These are phyloP conservation scores for silkworm (Bombyx mori) DNA, from an alignment of 1,140 invertebrate species.

Conservation along the genomic window DNA sequence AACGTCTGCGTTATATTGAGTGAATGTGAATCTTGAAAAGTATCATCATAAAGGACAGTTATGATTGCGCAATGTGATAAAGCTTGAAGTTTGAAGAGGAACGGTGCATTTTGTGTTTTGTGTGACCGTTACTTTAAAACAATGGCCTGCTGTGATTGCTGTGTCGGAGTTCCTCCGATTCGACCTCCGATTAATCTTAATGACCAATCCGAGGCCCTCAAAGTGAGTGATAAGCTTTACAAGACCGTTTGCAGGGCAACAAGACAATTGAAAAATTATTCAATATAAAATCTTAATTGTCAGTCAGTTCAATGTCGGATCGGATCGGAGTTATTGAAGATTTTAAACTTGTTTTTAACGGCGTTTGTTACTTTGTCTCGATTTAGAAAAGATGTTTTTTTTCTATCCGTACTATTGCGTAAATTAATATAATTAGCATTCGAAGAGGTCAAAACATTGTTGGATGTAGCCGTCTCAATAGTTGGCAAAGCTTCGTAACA, in stretches of 20 bases:
- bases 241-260: conserved; percentile 6
- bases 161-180: conserved; percentile 75
- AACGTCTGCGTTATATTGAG: no score
- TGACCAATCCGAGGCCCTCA: conserved; percentile 83
- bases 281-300: no score
- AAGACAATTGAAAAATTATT: conserved; percentile 1
- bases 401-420: conserved; percentile 10
- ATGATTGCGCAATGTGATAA: conserved; percentile 38
- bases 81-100: conserved; percentile 18
- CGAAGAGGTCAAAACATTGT: conserved; percentile 20
- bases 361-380: no score
- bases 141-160: conserved; percentile 79
- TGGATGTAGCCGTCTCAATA: conserved; percentile 18
- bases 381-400: no score
- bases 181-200: conserved; percentile 81
- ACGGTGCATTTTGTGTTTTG: conserved; percentile 28
- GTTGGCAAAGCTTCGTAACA: conserved; percentile 43
- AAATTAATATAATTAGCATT: conserved; percentile 12
- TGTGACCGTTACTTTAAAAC: conserved; percentile 25
- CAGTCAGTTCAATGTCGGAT: no score
- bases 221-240: conserved; percentile 73
- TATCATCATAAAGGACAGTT: neutral
- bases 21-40: no score
- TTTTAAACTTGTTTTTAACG: no score
- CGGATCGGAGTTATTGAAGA: no score